A percentile compares a stretch with the other conserved stretches of the same genome.
phyloP scores from a whole-genome alignment of 2,113 vertebrate species.

The Toxotes chatareus region DNA sequence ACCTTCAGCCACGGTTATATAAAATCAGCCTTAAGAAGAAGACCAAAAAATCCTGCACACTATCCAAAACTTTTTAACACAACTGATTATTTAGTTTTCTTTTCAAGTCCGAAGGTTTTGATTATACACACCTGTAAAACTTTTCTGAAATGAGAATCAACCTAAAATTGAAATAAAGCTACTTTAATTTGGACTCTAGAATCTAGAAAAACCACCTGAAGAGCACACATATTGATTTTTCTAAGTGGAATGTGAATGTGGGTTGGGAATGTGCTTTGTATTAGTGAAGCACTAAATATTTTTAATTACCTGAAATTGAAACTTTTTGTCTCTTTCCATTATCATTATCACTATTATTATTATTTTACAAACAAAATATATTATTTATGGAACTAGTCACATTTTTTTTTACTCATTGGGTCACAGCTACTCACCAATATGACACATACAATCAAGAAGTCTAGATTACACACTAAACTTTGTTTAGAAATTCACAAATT shows the following conservation, averaged over 20 bases:
- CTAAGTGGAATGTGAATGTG: neutral
- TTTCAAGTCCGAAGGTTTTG: neutral
- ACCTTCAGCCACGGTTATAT: neutral
- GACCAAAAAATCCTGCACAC: neutral
- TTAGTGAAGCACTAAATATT: slow-evolving; percentile 21
- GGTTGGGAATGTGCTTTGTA: neutral
- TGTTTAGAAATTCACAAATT: slow-evolving; percentile 37
- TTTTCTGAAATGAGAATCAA: neutral
- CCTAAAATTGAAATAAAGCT: slow-evolving; percentile 1
- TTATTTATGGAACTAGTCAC: neutral
- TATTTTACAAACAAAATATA: neutral
- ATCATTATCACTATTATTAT: neutral
- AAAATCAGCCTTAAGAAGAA: neutral
- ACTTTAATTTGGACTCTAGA: neutral
- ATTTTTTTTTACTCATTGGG: neutral
- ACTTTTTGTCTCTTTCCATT: neutral
- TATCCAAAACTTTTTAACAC: neutral
- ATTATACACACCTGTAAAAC: neutral
- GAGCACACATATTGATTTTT: neutral
- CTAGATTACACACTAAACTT: slow-evolving; percentile 25
- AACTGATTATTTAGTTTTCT: neutral
- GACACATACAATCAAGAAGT: slow-evolving; percentile 41
- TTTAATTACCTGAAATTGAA: slow-evolving; percentile 7
- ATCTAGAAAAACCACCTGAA: neutral
- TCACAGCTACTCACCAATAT: neutral